phyloP scores from a whole-genome alignment of 2,888 invertebrate species.

The Parnassius mnemosyne region DNA sequence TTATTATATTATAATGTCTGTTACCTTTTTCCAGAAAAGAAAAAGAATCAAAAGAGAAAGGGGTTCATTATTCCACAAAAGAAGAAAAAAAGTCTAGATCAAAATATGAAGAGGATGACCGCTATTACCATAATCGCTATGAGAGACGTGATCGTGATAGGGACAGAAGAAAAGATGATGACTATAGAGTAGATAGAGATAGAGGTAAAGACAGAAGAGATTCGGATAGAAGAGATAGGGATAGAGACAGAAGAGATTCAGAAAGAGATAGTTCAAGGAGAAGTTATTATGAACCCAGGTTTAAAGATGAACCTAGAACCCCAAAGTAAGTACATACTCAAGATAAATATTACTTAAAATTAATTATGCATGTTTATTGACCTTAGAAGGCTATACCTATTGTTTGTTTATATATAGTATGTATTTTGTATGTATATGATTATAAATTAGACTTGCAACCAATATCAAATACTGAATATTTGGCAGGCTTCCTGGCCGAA shows the following conservation, averaged over 20 bases:
- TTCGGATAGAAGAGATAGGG: conserved; percentile 47
- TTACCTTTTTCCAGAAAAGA: conserved; percentile 56
- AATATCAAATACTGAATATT: no score
- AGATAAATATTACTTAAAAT: background rate
- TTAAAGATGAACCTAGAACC: conserved; percentile 92
- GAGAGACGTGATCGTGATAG: conserved; percentile 54
- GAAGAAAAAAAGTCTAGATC: conserved; percentile 71
- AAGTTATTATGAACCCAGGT: conserved; percentile 81
- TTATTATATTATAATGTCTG: background rate
- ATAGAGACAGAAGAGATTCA: conserved; percentile 48
- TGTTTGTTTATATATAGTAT: no score
- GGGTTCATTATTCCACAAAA: conserved; percentile 85
- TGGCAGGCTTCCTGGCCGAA: no score
- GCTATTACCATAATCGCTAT: conserved; percentile 55
- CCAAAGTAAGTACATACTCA: conserved; percentile 77
- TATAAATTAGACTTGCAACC: no score
- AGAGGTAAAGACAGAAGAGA: conserved; percentile 38
- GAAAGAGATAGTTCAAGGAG: conserved; percentile 66
- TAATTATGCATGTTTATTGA: no score
- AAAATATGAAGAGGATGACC: conserved; percentile 63
- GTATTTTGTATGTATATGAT: no score
- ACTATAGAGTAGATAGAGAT: conserved; percentile 33
- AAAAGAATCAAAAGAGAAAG: conserved; percentile 83
- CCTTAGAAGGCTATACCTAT: no score
- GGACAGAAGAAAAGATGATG: conserved; percentile 39